phyloP scores from a whole-genome alignment of 2,888 invertebrate genomes.

The Orthosia gracilis region DNA sequence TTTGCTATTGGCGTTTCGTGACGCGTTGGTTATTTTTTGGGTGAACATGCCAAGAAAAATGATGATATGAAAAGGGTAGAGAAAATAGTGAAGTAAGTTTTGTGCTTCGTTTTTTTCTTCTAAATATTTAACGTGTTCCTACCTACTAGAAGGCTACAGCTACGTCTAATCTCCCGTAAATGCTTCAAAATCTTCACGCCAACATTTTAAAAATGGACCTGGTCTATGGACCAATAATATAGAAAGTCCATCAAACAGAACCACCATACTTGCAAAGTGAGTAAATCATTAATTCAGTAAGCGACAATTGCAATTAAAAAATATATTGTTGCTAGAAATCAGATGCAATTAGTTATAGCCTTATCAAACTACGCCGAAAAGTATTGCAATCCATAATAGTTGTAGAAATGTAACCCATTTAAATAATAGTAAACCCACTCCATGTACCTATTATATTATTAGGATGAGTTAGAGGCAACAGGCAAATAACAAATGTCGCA shows the following conservation, averaged over 20 bases:
- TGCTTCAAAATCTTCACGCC: too few relatives aligned
- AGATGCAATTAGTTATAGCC: background rate
- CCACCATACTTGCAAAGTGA: background rate
- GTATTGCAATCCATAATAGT: background rate
- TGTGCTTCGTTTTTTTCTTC: background rate
- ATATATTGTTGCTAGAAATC: too few relatives aligned
- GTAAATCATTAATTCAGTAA: background rate
- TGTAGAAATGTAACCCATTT: background rate
- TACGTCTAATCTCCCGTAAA: too few relatives aligned
- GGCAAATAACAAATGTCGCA: constrained; percentile 21
- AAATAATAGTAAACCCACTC: background rate
- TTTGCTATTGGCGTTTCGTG: constrained; percentile 62
- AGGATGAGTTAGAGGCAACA: background rate
- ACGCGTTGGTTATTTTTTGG: constrained; percentile 54
- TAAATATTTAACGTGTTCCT: too few relatives aligned
- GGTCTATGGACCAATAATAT: background rate
- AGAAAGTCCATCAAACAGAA: background rate
- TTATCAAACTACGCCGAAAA: background rate
- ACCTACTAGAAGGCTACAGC: too few relatives aligned
- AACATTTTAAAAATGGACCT: too few relatives aligned
- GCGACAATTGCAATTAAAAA: background rate
- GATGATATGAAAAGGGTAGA: background rate
- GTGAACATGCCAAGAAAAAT: constrained; percentile 41
- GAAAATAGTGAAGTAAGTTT: background rate
- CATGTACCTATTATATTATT: background rate